Conservation (phyloP, 2,888 invertebrate genomes). For the Drosophila anceps region DNA sequence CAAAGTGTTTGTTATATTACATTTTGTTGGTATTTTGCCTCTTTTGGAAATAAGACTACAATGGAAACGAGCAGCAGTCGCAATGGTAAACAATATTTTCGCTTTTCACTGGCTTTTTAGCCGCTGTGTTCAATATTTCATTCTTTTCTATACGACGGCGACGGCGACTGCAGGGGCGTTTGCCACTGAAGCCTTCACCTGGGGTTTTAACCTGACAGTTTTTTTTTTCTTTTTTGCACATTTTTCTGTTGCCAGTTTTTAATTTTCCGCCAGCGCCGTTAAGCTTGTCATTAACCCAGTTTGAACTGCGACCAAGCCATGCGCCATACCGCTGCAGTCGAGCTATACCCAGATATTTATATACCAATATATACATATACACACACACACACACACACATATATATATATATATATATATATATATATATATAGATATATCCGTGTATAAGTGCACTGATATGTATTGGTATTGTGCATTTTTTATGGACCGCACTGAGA, state of each 20-base stretch:
- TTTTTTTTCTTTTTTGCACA: constrained; percentile 20
- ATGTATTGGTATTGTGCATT: constrained; percentile 36
- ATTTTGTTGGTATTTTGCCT: constrained; percentile 48
- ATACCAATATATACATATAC: constrained; percentile 14
- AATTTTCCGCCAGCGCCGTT: constrained; percentile 74
- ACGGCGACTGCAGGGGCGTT: constrained; percentile 1
- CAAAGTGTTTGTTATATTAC: constrained; percentile 62
- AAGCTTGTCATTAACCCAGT: constrained; percentile 80
- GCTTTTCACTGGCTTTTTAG: constrained; percentile 40
- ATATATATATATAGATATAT: constrained; percentile 21
- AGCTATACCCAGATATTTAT: constrained; percentile 10
- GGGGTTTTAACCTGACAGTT: constrained; percentile 45
- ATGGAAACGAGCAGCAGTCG: constrained; percentile 20
- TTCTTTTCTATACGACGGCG: constrained; percentile 37
- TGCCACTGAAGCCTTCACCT: constrained; percentile 59
- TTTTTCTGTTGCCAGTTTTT: constrained; percentile 52
- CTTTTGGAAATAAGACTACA: constrained; percentile 34
- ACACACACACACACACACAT: no score
- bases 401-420: no score
- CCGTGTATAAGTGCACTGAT: constrained; percentile 5
- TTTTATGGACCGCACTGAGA: constrained; percentile 62
- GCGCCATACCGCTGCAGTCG: constrained; percentile 15
- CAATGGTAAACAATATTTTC: constrained; percentile 56
- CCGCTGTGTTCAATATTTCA: constrained; percentile 63
- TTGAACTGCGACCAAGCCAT: constrained; percentile 61